Base-by-base conservation (phyloP, 2,888 invertebrate species). In the Lycia hirtaria region DNA sequence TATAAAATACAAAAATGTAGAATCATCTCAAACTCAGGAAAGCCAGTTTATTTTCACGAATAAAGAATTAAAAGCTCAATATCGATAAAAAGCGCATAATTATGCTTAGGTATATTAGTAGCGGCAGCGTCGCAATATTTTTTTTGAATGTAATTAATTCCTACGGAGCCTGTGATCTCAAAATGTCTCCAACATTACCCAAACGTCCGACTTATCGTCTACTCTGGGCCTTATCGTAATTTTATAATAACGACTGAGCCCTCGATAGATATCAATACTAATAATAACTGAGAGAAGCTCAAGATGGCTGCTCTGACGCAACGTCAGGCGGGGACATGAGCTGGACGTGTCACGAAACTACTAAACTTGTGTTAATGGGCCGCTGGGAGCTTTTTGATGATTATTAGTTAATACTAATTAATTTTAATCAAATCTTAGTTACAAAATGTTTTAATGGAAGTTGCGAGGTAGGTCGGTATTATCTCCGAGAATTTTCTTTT, bases 381-480 rank as follows among this genome's bases (percentile, higher is more conserved):
- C 4, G 12, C 10, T 24, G 26, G 37, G 30, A 24, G 33, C 19
- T 40, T 17, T 28, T 43, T 55, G 37, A 55, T 49, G 40, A 54
- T 33, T 47, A 38, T 52, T 37, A 24, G 33, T 24, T 24, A 28
- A 4, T 17, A 30, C 24, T 48, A 35, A 55, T 55, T 55, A 38
- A 37, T 24, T 30, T 45, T 38, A 54, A 54, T 28, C 30, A 38
- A 52, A 51, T 51, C 43, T 52, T 52, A 30, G 45, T 44, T 37
- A 28, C 4, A 6, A 26, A 0, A 26, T 17, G 19, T 37, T 28
- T 15, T 47, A 47, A 47, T 47, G 47, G 35, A 35, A 22, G 35
- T 22, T 24, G 47, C 15, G 24, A 35, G 17, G 44, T 15, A n/a
- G 12, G 17, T 20, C 6, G 44, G 7, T 19, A 20, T 20, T 45